Conservation (phyloP, 1,140 invertebrate species). For the Lineus longissimus region DNA sequence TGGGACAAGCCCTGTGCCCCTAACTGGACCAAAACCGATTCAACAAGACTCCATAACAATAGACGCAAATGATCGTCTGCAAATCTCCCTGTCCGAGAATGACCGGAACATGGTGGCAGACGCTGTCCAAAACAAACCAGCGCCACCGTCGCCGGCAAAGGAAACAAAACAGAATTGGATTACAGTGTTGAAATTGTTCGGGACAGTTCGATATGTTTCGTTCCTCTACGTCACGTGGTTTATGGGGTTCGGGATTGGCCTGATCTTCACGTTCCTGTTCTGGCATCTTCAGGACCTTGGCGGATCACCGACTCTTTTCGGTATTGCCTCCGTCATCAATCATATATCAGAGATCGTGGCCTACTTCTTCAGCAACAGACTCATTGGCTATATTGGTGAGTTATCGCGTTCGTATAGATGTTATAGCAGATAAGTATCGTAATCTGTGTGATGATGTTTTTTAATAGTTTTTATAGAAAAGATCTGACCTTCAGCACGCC, state of each 20-base stretch:
- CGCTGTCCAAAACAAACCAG: background rate
- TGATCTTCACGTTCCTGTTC: slow-evolving; percentile 98
- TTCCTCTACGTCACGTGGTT: slow-evolving; percentile 97
- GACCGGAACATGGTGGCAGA: background rate
- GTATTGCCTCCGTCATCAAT: slow-evolving; percentile 96
- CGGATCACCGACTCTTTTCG: slow-evolving; percentile 94
- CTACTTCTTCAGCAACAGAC: slow-evolving; percentile 94
- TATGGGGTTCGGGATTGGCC: slow-evolving; percentile 98
- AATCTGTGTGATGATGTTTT: too few relatives aligned
- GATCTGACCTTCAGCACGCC: too few relatives aligned
- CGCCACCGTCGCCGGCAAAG: background rate
- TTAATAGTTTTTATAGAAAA: too few relatives aligned
- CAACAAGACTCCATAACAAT: background rate
- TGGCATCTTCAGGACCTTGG: slow-evolving; percentile 96
- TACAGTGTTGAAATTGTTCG: slow-evolving; percentile 43
- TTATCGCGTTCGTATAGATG: slow-evolving; percentile 9
- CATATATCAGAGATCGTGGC: slow-evolving; percentile 98
- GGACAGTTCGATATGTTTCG: slow-evolving; percentile 52
- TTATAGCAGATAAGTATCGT: too few relatives aligned
- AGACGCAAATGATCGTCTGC: background rate
- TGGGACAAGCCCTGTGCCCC: background rate
- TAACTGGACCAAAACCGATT: background rate
- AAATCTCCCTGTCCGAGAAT: background rate
- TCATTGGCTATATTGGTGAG: slow-evolving; percentile 63
- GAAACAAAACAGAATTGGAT: slow-evolving; percentile 32